Evolutionary conservation across 2,888 invertebrate genomes (phyloP).

Genomic region (Clivina fossor): DNA sequence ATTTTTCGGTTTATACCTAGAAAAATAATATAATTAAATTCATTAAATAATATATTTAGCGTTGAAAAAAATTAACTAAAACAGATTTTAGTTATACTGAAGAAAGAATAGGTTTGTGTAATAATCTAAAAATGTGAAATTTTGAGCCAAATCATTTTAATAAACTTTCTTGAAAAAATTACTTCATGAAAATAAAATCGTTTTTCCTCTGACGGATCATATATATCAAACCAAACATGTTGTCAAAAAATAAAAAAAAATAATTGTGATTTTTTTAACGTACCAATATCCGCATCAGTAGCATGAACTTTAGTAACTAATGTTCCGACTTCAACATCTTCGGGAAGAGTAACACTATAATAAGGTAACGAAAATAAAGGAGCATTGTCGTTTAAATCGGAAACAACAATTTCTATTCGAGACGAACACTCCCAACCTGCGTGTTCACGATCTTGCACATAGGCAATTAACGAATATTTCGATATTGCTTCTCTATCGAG

Average conservation of each 20-base stretch:
- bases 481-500: constrained; percentile 80
- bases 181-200: too few species aligned
- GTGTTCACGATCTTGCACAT: constrained; percentile 82
- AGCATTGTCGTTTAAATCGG: constrained; percentile 85
- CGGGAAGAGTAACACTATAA: constrained; percentile 81
- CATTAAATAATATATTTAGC: too few species aligned
- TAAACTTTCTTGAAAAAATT: too few species aligned
- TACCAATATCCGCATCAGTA: constrained; percentile 78
- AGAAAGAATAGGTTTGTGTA: too few species aligned
- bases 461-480: constrained; percentile 73
- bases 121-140: too few species aligned
- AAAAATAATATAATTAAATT: constrained; percentile 34
- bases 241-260: constrained; percentile 16
- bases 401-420: constrained; percentile 71
- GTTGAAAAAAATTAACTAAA: too few species aligned
- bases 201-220: too few species aligned
- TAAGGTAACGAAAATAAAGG: constrained; percentile 73
- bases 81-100: too few species aligned
- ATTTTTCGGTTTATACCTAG: constrained; percentile 78
- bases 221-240: too few species aligned
- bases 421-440: constrained; percentile 78
- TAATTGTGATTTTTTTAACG: constrained; percentile 32
- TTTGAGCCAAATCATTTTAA: too few species aligned
- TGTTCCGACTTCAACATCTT: constrained; percentile 86
- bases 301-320: constrained; percentile 87